phyloP scores from a whole-genome alignment of 2,113 vertebrate species.

The Azemiops feae region DNA sequence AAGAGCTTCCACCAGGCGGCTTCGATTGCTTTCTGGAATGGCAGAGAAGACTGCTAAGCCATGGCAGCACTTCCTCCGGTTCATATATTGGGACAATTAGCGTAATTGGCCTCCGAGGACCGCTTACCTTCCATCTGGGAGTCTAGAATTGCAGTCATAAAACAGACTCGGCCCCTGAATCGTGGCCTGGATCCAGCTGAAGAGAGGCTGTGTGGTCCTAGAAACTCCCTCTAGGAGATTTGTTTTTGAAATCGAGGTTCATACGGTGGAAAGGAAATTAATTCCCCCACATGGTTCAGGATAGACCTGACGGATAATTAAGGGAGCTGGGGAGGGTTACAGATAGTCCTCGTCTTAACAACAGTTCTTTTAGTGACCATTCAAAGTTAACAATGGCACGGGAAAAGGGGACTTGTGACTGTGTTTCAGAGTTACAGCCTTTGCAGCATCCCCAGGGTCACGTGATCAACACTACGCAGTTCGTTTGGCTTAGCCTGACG shows the following conservation, averaged over 20 bases:
- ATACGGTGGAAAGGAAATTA: not conserved
- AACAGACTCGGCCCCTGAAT: not conserved
- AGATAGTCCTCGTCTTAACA: no score
- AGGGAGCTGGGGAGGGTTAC: no score
- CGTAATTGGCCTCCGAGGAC: not conserved
- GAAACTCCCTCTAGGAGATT: not conserved
- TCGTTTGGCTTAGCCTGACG: not conserved
- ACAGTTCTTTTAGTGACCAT: no score
- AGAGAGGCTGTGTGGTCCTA: no score
- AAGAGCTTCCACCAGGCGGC: not conserved
- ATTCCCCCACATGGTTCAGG: no score
- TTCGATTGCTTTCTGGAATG: not conserved
- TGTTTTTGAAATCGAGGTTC: not conserved
- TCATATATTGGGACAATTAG: not conserved
- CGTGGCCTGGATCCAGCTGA: not conserved
- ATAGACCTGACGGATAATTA: no score
- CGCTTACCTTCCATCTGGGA: not conserved
- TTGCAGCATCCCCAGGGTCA: no score
- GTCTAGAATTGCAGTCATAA: not conserved
- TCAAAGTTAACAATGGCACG: no score
- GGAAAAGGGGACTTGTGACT: no score
- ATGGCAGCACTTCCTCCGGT: not conserved
- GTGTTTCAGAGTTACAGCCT: no score
- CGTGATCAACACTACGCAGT: not conserved
- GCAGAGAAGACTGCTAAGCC: not conserved